Percentiles rank a stretch among this genome's conserved stretches.
Conservation (phyloP, 2,888 invertebrate genomes). For the Lasioglossum pauxillum region DNA sequence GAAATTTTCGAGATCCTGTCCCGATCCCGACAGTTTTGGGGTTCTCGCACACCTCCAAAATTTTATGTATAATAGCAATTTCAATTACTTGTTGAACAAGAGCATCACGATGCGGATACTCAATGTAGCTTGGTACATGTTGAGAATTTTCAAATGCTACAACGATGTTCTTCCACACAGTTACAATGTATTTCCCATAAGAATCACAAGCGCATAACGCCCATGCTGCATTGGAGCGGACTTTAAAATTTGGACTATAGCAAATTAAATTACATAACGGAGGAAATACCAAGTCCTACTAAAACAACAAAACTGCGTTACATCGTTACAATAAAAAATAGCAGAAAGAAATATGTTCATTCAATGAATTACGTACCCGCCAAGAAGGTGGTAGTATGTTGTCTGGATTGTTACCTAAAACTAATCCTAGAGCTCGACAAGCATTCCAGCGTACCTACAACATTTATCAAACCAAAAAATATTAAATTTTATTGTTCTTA, state of each 20-base stretch:
- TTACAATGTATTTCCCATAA: constrained; percentile 88
- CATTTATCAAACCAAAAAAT: constrained; percentile 7
- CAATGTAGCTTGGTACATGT: constrained; percentile 92
- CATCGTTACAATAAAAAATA: constrained; percentile 22
- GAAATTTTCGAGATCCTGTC: no score
- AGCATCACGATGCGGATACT: constrained; percentile 94
- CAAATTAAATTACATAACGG: constrained; percentile 89
- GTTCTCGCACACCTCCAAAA: background rate
- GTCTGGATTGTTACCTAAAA: constrained; percentile 87
- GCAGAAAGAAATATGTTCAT: background rate
- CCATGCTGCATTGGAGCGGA: constrained; percentile 93
- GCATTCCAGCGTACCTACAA: constrained; percentile 93
- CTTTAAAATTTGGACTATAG: constrained; percentile 94
- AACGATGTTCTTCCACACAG: constrained; percentile 90
- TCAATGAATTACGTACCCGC: constrained; percentile 81
- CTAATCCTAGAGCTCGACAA: constrained; percentile 93
- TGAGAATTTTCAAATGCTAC: constrained; percentile 91
- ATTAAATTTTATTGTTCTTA: constrained; percentile 9
- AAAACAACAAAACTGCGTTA: constrained; percentile 52
- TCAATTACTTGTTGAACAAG: constrained; percentile 91
- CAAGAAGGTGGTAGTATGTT: constrained; percentile 81
- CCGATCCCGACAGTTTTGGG: no score
- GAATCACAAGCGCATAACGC: constrained; percentile 89
- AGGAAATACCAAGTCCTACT: constrained; percentile 88
- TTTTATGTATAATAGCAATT: constrained; percentile 11